Evolutionary conservation across 2,888 invertebrate species (phyloP).

Genomic region (Boloria selene): DNA sequence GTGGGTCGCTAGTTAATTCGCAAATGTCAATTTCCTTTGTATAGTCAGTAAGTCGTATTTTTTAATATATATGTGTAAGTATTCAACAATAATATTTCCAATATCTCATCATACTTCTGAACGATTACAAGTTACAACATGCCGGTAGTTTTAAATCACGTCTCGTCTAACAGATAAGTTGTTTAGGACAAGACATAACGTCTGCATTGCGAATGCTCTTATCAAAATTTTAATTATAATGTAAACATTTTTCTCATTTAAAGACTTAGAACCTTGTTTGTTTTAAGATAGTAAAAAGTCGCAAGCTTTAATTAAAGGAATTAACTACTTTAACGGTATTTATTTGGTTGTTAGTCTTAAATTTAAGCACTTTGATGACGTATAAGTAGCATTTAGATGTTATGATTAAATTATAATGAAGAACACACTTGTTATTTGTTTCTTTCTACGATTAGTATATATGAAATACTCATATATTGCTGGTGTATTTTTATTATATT

Average conservation of each 20-base stretch:
- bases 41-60: no score
- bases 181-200: constrained; percentile 33
- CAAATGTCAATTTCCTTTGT: no score
- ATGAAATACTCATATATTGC: no score
- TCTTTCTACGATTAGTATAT: background rate
- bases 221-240: constrained; percentile 3
- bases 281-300: constrained; percentile 29
- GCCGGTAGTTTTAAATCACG: no score
- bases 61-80: no score
- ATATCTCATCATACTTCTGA: no score
- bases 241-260: constrained; percentile 16
- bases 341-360: constrained; percentile 1
- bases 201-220: constrained; percentile 39
- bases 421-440: background rate
- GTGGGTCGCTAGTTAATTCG: no score
- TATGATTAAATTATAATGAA: background rate
- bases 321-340: constrained; percentile 24
- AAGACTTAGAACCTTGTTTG: constrained; percentile 32
- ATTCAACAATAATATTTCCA: no score
- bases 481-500: no score
- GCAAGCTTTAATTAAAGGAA: constrained; percentile 30
- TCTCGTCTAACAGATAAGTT: background rate
- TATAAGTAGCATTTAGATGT: background rate
- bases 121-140: no score
- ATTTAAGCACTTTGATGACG: background rate